Conservation (phyloP, 2,888 invertebrate species). For the Proisotoma minuta region DNA sequence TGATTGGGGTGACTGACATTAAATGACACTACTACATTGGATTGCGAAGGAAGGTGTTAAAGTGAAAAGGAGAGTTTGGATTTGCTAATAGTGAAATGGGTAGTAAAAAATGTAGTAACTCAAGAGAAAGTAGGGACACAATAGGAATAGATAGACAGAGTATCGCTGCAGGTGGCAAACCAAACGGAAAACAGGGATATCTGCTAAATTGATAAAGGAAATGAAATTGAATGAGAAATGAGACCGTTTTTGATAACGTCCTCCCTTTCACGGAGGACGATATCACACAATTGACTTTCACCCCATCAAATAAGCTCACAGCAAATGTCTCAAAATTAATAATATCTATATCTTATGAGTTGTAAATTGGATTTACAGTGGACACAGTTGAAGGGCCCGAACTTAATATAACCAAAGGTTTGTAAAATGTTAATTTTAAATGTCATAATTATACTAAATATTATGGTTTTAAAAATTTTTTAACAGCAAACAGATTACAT, state of each 20-base stretch:
- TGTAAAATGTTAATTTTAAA: no score
- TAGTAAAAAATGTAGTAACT: background rate
- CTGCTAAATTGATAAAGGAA: conserved; percentile 39
- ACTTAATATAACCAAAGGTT: conserved; percentile 49
- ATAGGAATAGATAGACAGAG: conserved; percentile 1
- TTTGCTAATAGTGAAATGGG: no score
- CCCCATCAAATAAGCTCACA: conserved; percentile 1
- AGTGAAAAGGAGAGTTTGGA: no score
- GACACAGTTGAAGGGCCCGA: conserved; percentile 49
- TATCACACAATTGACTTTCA: conserved; percentile 12
- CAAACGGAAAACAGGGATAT: conserved; percentile 29
- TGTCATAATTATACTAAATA: no score
- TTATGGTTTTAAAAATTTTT: no score
- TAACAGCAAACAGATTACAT: conserved; percentile 66
- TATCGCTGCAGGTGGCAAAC: conserved; percentile 27
- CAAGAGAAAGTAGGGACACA: background rate
- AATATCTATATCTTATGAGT: conserved; percentile 17
- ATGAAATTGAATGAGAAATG: conserved; percentile 40
- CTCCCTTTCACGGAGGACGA: conserved; percentile 6
- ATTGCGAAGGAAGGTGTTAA: no score
- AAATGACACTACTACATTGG: no score
- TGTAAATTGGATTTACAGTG: conserved; percentile 46
- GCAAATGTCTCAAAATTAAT: conserved; percentile 9
- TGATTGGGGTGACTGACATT: no score
- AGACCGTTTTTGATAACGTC: conserved; percentile 12